phyloP scores from a whole-genome alignment of 2,888 invertebrate genomes.

The Conus canariensis region DNA sequence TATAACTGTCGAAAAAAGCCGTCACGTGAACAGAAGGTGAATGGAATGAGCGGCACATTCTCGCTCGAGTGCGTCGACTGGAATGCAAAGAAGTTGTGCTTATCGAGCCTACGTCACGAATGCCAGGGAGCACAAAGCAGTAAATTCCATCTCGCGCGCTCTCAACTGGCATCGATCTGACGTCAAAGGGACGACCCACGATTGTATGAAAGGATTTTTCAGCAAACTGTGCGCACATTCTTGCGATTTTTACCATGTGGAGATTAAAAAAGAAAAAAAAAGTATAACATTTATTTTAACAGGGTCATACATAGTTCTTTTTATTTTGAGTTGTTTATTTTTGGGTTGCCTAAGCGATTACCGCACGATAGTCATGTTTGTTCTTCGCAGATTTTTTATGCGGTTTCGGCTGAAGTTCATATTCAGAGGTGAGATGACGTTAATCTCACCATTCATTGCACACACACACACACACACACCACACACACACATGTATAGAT shows the following conservation, averaged over 20 bases:
- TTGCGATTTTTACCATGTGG: neutral
- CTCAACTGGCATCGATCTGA: neutral
- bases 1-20: constrained; percentile 1
- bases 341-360: too few species aligned
- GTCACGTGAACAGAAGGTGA: constrained; percentile 28
- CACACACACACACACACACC: neutral
- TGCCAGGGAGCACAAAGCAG: neutral
- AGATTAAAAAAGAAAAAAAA: too few species aligned
- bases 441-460: too few species aligned
- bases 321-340: too few species aligned
- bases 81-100: neutral
- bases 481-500: neutral
- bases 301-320: too few species aligned
- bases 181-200: neutral
- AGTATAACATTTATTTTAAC: too few species aligned
- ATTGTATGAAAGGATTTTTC: neutral
- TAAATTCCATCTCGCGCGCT: neutral
- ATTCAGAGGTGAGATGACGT: too few species aligned
- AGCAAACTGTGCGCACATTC: neutral
- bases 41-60: constrained; percentile 35
- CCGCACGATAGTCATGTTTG: too few species aligned
- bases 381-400: too few species aligned
- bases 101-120: neutral
- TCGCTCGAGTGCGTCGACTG: constrained; percentile 1
- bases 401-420: too few species aligned